These are phyloP conservation scores for Brienomyrus brachyistius DNA, from an alignment of 2,113 vertebrate genomes.

Conservation along the genomic window DNA sequence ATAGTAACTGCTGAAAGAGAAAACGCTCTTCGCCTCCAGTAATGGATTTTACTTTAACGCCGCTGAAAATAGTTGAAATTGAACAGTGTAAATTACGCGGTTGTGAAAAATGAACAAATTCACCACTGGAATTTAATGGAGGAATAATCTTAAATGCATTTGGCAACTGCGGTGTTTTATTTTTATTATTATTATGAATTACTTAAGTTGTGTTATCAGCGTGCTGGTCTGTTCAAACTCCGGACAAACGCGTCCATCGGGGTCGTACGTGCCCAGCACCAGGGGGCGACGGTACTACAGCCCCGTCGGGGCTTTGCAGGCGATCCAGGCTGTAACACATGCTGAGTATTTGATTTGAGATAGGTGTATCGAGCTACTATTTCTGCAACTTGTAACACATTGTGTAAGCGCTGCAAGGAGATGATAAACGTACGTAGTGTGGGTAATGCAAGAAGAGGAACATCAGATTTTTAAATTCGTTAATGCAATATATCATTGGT, in stretches of 20 bases:
- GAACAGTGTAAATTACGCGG: neutral
- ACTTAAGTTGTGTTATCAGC: neutral
- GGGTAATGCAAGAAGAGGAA: neutral
- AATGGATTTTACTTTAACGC: neutral
- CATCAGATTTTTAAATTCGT: neutral
- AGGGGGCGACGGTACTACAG: slow-evolving; percentile 61
- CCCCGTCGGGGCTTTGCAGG: slow-evolving; percentile 48
- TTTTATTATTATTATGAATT: neutral
- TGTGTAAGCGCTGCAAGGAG: slow-evolving; percentile 53
- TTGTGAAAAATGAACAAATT: neutral
- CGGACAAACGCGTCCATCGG: neutral
- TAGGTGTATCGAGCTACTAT: slow-evolving; percentile 52
- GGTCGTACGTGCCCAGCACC: slow-evolving; percentile 41
- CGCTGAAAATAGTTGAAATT: neutral
- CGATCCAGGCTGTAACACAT: slow-evolving; percentile 51
- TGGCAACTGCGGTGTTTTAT: neutral
- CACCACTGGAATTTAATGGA: neutral
- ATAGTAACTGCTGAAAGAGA: neutral
- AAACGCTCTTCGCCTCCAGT: neutral
- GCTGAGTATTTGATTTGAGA: slow-evolving; percentile 55
- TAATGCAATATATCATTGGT: neutral
- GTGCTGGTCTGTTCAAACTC: too few relatives aligned
- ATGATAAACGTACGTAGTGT: slow-evolving; percentile 31
- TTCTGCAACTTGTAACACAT: slow-evolving; percentile 55
- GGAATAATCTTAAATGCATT: neutral